A percentile compares a stretch with the other conserved stretches of the same genome.
phyloP scores from a whole-genome alignment of 2,888 invertebrate species.

The Papilio demoleus region DNA sequence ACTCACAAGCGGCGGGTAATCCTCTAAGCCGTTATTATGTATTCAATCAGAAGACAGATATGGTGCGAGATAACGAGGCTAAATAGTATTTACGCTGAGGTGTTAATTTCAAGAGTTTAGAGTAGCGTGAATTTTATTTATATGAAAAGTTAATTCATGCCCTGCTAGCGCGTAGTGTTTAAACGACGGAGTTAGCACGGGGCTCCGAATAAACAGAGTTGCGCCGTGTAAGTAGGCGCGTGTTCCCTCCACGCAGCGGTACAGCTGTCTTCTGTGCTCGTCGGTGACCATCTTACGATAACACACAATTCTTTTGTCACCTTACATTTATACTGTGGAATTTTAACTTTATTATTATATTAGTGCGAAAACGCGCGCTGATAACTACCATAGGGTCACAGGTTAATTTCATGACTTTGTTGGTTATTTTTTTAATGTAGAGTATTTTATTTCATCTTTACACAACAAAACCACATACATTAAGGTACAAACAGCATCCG shows the following conservation, averaged over 20 bases:
- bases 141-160: constrained; percentile 83
- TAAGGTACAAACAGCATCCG: constrained; percentile 21
- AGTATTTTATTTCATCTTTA: neutral
- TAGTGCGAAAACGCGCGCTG: neutral
- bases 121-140: constrained; percentile 84
- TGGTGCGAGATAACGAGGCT: constrained; percentile 73
- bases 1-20: constrained; percentile 38
- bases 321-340: neutral
- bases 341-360: neutral
- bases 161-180: constrained; percentile 80
- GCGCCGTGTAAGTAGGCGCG: constrained; percentile 55
- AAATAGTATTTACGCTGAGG: constrained; percentile 81
- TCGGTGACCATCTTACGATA: neutral
- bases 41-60: constrained; percentile 55
- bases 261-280: neutral
- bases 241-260: constrained; percentile 45
- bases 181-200: constrained; percentile 81
- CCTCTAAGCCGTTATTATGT: constrained; percentile 43
- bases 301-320: constrained; percentile 22
- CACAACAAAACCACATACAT: constrained; percentile 15
- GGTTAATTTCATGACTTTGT: neutral
- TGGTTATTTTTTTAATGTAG: neutral
- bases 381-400: neutral
- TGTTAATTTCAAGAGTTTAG: constrained; percentile 84
- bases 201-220: constrained; percentile 76